These are phyloP conservation scores for Diplogasteroides magnus DNA, from an alignment of 1,140 invertebrate genomes.

Conservation along the genomic window DNA sequence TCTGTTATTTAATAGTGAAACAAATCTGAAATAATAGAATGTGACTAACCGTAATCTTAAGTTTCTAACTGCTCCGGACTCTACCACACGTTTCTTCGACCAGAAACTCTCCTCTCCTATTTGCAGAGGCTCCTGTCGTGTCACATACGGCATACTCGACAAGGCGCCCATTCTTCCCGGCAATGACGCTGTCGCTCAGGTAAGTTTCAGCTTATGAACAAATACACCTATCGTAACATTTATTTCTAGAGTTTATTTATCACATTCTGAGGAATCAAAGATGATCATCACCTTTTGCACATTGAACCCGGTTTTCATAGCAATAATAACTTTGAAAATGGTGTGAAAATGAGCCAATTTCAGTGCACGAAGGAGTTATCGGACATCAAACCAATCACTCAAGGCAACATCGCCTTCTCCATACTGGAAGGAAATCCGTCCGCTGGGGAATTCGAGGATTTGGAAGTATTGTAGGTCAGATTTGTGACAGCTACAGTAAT, in stretches of 20 bases:
- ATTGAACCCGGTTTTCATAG: background rate
- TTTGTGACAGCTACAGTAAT: background rate
- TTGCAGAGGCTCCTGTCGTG: constrained; percentile 75
- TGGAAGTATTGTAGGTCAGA: constrained; percentile 75
- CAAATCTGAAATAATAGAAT: too few species aligned
- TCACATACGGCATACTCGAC: constrained; percentile 79
- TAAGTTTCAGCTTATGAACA: constrained; percentile 13
- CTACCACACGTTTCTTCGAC: too few species aligned
- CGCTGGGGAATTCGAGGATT: too few species aligned
- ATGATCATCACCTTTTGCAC: too few species aligned
- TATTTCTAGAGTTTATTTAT: background rate
- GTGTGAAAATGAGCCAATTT: too few species aligned
- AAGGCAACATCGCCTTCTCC: constrained; percentile 90
- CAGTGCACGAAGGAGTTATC: constrained; percentile 90
- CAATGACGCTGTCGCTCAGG: constrained; percentile 76
- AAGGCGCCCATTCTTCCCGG: constrained; percentile 57
- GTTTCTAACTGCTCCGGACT: too few species aligned
- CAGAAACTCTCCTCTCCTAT: too few species aligned
- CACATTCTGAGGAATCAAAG: too few species aligned
- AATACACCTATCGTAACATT: too few species aligned
- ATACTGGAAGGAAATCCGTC: constrained; percentile 89
- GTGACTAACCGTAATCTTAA: too few species aligned
- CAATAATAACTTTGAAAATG: background rate
- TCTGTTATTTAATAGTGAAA: too few species aligned
- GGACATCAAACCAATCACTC: constrained; percentile 88